Evolutionary conservation across 2,888 invertebrate species (phyloP).

Genomic region (Agriopis aurantiaria): DNA sequence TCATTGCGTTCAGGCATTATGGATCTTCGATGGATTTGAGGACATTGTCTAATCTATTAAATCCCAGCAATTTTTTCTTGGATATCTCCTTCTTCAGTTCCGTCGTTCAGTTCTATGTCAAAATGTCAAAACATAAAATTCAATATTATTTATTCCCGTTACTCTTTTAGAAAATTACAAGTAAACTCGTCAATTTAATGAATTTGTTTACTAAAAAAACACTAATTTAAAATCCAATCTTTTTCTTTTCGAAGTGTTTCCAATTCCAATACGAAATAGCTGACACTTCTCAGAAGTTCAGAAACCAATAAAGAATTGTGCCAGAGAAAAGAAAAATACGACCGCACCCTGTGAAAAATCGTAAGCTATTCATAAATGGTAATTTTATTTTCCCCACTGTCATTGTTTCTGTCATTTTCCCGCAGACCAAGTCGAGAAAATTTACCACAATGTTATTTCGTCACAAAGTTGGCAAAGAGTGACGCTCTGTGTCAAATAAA

Average conservation of each 20-base stretch:
- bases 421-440: constrained; percentile 29
- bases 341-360: constrained; percentile 25
- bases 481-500: constrained; percentile 36
- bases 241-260: neutral
- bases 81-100: no score
- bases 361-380: constrained; percentile 47
- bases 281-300: constrained; percentile 13
- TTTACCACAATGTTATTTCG: constrained; percentile 32
- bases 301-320: constrained; percentile 23
- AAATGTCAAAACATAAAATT: no score
- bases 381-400: constrained; percentile 45
- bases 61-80: no score
- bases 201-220: neutral
- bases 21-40: no score
- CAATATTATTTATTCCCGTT: no score
- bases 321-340: constrained; percentile 21
- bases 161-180: no score
- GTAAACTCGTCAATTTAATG: no score
- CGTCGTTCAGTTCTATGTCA: no score
- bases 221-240: neutral
- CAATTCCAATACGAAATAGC: constrained; percentile 4
- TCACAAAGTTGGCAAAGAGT: constrained; percentile 32
- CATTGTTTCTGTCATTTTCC: constrained; percentile 42
- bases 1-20: no score
- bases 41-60: no score